Percentiles rank a stretch among this genome's conserved stretches.
phyloP scores from a whole-genome alignment of 1,140 invertebrate species.

The Halyomorpha halys region DNA sequence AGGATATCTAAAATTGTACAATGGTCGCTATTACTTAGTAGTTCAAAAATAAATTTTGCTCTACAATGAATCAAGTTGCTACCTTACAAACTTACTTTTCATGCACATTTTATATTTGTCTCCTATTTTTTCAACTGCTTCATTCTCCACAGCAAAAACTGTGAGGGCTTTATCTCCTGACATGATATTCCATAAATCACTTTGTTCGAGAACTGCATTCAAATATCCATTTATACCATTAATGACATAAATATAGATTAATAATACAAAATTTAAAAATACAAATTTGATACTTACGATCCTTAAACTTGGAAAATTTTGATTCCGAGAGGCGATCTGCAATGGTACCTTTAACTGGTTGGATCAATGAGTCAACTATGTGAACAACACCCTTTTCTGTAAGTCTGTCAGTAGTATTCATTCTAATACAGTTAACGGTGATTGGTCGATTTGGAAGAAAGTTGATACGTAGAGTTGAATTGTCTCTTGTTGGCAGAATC shows the following conservation, averaged over 20 bases:
- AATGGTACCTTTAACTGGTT: slow-evolving; percentile 40
- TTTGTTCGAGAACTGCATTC: slow-evolving; percentile 36
- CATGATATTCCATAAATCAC: slow-evolving; percentile 36
- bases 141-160: slow-evolving; percentile 43
- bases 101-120: slow-evolving; percentile 23
- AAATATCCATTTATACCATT: neutral
- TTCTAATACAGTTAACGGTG: slow-evolving; percentile 36
- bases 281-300: slow-evolving; percentile 34
- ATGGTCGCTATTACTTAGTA: neutral
- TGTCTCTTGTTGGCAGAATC: neutral
- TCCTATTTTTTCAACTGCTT: slow-evolving; percentile 38
- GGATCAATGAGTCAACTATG: slow-evolving; percentile 41
- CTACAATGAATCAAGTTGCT: too few relatives aligned
- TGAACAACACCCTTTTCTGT: slow-evolving; percentile 44
- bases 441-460: slow-evolving; percentile 37
- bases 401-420: slow-evolving; percentile 36
- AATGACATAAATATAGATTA: too few relatives aligned
- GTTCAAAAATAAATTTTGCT: neutral
- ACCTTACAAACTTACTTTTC: slow-evolving; percentile 27
- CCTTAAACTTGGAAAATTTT: slow-evolving; percentile 41
- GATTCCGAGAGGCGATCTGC: slow-evolving; percentile 39
- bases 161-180: slow-evolving; percentile 40
- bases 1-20: slow-evolving; percentile 37
- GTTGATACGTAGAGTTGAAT: slow-evolving; percentile 37
- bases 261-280: too few relatives aligned